Conservation (phyloP, 1,140 invertebrate species). For the Heliconius melpomene region DNA sequence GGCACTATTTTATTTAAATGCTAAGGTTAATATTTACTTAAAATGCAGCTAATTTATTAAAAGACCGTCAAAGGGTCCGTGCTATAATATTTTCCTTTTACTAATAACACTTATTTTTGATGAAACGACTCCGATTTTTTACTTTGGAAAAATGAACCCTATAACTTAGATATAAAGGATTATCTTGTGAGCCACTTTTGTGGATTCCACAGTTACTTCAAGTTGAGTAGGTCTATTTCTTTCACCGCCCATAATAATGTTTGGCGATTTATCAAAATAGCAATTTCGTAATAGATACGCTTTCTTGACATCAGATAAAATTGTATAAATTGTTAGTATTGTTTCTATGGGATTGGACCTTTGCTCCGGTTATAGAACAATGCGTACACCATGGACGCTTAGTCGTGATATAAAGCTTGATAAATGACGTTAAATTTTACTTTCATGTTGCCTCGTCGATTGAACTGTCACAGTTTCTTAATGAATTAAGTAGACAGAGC, state of each 20-base stretch:
- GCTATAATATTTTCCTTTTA: slow-evolving; percentile 42
- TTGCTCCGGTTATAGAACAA: slow-evolving; percentile 31
- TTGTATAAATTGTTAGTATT: slow-evolving; percentile 66
- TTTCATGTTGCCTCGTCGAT: slow-evolving; percentile 7
- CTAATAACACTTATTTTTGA: slow-evolving; percentile 67
- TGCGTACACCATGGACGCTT: slow-evolving; percentile 11
- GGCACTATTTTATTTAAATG: slow-evolving; percentile 13
- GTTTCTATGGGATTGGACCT: slow-evolving; percentile 38
- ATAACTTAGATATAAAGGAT: slow-evolving; percentile 41
- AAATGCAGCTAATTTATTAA: slow-evolving; percentile 60
- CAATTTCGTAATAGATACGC: slow-evolving; percentile 79
- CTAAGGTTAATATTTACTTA: slow-evolving; percentile 34
- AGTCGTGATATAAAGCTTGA: slow-evolving; percentile 22
- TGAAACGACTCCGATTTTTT: slow-evolving; percentile 30
- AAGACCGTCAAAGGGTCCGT: slow-evolving; percentile 61
- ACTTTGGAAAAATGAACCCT: slow-evolving; percentile 43
- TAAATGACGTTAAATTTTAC: slow-evolving; percentile 21
- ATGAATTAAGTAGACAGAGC: slow-evolving; percentile 11
- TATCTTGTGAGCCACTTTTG: slow-evolving; percentile 38
- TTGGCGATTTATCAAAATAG: slow-evolving; percentile 79
- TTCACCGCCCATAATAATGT: slow-evolving; percentile 78
- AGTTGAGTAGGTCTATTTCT: slow-evolving; percentile 75
- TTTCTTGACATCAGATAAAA: slow-evolving; percentile 68
- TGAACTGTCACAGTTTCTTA: slow-evolving; percentile 14
- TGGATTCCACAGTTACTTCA: slow-evolving; percentile 55